Percentiles rank a stretch among this genome's conserved stretches.
These are phyloP conservation scores for Ligdia adustata DNA, from an alignment of 2,888 invertebrate genomes.

Conservation along the genomic window DNA sequence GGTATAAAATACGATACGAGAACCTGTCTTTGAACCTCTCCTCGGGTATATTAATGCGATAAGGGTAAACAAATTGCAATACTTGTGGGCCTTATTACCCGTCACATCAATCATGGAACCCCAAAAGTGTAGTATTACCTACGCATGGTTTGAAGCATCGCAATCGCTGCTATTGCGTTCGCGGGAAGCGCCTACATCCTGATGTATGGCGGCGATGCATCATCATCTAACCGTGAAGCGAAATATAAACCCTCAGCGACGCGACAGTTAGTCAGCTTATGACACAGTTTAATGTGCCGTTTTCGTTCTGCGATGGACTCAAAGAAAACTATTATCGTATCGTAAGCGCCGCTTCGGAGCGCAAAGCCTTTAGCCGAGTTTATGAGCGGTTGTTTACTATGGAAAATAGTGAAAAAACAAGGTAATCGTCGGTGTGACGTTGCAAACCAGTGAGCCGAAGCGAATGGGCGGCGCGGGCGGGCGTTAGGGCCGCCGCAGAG, in stretches of 20 bases:
- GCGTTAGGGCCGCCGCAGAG: constrained; percentile 53
- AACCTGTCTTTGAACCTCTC: constrained; percentile 61
- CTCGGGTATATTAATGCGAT: constrained; percentile 71
- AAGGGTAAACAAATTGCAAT: constrained; percentile 83
- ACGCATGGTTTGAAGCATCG: constrained; percentile 47
- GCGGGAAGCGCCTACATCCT: constrained; percentile 24
- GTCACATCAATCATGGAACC: constrained; percentile 81
- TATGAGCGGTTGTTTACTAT: constrained; percentile 74
- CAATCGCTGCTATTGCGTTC: constrained; percentile 40
- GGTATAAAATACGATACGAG: constrained; percentile 73
- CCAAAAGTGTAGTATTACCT: constrained; percentile 67
- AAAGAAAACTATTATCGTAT: constrained; percentile 39
- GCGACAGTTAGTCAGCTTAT: constrained; percentile 19
- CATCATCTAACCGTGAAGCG: constrained; percentile 23
- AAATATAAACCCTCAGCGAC: constrained; percentile 21
- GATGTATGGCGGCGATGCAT: constrained; percentile 27
- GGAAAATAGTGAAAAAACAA: constrained; percentile 69
- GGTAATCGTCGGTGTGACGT: constrained; percentile 71
- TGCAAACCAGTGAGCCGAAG: constrained; percentile 76
- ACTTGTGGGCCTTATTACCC: constrained; percentile 79
- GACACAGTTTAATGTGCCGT: constrained; percentile 11
- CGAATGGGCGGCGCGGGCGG: constrained; percentile 50
- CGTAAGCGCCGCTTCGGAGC: constrained; percentile 49
- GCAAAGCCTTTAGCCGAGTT: constrained; percentile 59
- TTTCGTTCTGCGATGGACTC: constrained; percentile 6